Evolutionary conservation across 2,888 invertebrate species (phyloP).

Genomic region (Xylophagus ater): DNA sequence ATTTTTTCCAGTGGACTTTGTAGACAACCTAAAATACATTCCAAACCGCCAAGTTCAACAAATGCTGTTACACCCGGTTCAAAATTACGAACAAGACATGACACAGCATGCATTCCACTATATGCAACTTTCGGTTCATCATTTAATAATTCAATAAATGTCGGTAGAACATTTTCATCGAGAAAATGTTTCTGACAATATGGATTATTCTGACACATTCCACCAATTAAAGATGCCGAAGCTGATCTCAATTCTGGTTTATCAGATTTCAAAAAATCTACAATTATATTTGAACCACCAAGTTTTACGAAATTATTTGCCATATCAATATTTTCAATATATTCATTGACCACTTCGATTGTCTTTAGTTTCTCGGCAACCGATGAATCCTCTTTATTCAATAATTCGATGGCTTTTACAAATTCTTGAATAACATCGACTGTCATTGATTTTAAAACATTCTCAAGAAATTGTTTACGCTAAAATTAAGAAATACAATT

Average conservation of each 20-base stretch:
- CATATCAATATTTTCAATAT: slow-evolving; percentile 63
- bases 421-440: slow-evolving; percentile 59
- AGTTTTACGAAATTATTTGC: slow-evolving; percentile 79
- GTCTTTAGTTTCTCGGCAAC: slow-evolving; percentile 48
- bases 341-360: slow-evolving; percentile 55
- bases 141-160: slow-evolving; percentile 47
- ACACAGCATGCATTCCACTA: slow-evolving; percentile 67
- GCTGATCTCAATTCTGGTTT: slow-evolving; percentile 50
- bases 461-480: slow-evolving; percentile 58
- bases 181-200: slow-evolving; percentile 64
- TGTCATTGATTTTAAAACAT: slow-evolving; percentile 58
- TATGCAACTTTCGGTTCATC: slow-evolving; percentile 48
- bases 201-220: slow-evolving; percentile 75
- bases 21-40: slow-evolving; percentile 49
- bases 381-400: slow-evolving; percentile 45
- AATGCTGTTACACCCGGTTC: slow-evolving; percentile 50
- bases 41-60: slow-evolving; percentile 53
- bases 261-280: slow-evolving; percentile 51
- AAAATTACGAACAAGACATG: slow-evolving; percentile 60
- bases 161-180: slow-evolving; percentile 52
- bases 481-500: slow-evolving; percentile 35
- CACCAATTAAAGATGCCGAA: slow-evolving; percentile 61
- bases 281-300: slow-evolving; percentile 66
- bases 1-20: slow-evolving; percentile 45
- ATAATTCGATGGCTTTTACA: slow-evolving; percentile 46